Conservation (phyloP, 30 jellyfish, hydroid and myxozoan genomes). For the Rhopilema esculentum region DNA sequence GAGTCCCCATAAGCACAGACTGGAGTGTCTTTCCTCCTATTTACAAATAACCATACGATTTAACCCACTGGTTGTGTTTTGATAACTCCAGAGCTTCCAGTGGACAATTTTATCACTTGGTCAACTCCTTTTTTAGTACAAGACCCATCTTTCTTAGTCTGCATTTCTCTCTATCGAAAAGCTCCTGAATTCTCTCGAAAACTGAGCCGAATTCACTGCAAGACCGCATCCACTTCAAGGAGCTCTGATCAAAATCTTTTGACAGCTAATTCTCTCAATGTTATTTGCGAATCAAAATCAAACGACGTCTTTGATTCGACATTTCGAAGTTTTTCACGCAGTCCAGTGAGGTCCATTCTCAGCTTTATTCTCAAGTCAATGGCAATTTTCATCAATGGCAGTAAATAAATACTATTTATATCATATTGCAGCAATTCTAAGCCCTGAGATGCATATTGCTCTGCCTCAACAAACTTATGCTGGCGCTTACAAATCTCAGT, state of each 20-base stretch:
- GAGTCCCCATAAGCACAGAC: too few species aligned
- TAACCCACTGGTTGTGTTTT: too few species aligned
- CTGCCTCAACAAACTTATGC: constrained; percentile 69
- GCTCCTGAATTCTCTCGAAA: too few species aligned
- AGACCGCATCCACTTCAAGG: too few species aligned
- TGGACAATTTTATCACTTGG: too few species aligned
- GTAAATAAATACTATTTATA: constrained; percentile 56
- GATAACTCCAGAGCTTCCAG: too few species aligned
- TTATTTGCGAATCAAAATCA: constrained; percentile 65
- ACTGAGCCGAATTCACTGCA: too few species aligned
- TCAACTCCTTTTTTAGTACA: too few species aligned
- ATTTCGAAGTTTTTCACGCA: constrained; percentile 57
- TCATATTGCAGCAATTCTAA: constrained; percentile 71
- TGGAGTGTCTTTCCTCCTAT: too few species aligned
- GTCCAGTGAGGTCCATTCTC: constrained; percentile 46
- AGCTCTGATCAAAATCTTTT: constrained; percentile 50
- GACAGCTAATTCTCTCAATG: constrained; percentile 82
- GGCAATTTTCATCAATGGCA: constrained; percentile 71
- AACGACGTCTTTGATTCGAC: constrained; percentile 46
- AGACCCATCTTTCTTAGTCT: too few species aligned
- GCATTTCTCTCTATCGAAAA: too few species aligned
- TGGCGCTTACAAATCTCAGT: constrained; percentile 81
- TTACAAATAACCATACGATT: too few species aligned
- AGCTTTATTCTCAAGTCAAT: constrained; percentile 76
- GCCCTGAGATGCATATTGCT: constrained; percentile 79